These are phyloP conservation scores for Conus canariensis DNA, from an alignment of 2,888 invertebrate species.

Conservation along the genomic window DNA sequence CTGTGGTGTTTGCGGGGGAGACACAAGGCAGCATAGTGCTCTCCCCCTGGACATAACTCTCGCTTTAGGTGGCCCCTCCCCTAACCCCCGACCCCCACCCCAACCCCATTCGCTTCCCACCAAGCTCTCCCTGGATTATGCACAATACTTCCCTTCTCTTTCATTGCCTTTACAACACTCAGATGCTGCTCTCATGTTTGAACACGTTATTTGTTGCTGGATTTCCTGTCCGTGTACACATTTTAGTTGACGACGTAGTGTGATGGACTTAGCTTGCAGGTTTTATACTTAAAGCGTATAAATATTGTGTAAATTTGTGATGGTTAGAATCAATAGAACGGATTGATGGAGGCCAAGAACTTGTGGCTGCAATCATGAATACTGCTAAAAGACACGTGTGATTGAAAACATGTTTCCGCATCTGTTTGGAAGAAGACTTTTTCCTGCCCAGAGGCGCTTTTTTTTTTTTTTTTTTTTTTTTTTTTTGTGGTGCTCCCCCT, in stretches of 20 bases:
- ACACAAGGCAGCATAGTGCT: conserved; percentile 81
- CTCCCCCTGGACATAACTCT: not conserved
- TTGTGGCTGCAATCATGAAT: not conserved
- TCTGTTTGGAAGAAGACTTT: too few species aligned
- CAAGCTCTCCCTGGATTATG: not conserved
- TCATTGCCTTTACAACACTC: not conserved
- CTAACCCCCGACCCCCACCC: not conserved
- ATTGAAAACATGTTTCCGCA: not conserved
- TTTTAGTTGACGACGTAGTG: not conserved
- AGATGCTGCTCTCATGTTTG: not conserved
- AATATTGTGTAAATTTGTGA: not conserved
- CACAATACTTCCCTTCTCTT: not conserved
- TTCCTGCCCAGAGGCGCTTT: not conserved
- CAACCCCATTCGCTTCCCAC: not conserved
- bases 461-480: not conserved
- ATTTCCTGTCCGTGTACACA: not conserved
- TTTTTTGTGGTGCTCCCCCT: not conserved
- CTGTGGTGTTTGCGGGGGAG: conserved; percentile 90
- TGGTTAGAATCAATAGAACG: not conserved
- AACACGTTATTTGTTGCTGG: not conserved
- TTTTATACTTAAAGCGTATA: not conserved
- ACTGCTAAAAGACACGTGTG: not conserved
- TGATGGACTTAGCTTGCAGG: conserved; percentile 16
- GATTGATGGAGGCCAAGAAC: not conserved
- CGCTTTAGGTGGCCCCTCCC: not conserved